These are phyloP conservation scores for Garra rufa DNA, from an alignment of 2,113 vertebrate genomes.

Conservation along the genomic window DNA sequence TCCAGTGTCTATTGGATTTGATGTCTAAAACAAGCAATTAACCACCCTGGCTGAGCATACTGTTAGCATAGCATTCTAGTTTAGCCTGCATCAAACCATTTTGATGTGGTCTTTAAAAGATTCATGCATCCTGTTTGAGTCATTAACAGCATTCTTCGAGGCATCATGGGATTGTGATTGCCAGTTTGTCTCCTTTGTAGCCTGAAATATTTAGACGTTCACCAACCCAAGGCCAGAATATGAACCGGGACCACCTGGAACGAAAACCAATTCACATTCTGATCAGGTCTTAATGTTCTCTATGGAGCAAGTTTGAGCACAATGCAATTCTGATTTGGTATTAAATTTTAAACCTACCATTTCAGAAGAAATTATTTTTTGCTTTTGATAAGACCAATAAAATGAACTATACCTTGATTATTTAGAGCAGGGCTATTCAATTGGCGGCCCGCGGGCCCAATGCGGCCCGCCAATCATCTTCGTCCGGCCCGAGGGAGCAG, in stretches of 20 bases:
- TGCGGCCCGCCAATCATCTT: too few species aligned
- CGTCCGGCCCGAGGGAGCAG: too few species aligned
- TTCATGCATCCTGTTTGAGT: background rate
- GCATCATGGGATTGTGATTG: background rate
- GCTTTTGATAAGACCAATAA: background rate
- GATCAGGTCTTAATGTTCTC: slow-evolving; percentile 7
- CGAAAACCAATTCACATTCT: slow-evolving; percentile 6
- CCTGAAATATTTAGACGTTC: slow-evolving; percentile 28
- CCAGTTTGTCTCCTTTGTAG: background rate
- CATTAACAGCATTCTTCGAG: background rate
- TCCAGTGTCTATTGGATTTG: too few species aligned
- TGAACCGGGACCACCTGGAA: slow-evolving; percentile 7
- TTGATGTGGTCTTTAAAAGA: background rate
- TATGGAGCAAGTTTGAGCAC: background rate
- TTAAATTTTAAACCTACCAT: slow-evolving; percentile 1
- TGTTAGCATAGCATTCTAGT: background rate
- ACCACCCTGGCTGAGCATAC: background rate
- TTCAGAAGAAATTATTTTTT: background rate
- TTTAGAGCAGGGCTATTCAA: too few species aligned
- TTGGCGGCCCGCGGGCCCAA: too few species aligned
- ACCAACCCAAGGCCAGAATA: slow-evolving; percentile 3
- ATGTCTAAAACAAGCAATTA: too few species aligned
- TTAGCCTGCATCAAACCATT: background rate
- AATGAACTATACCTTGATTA: background rate
- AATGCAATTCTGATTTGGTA: slow-evolving; percentile 16